Base-by-base conservation (phyloP, 2,888 invertebrate species). In the Lithophane ornitopus region DNA sequence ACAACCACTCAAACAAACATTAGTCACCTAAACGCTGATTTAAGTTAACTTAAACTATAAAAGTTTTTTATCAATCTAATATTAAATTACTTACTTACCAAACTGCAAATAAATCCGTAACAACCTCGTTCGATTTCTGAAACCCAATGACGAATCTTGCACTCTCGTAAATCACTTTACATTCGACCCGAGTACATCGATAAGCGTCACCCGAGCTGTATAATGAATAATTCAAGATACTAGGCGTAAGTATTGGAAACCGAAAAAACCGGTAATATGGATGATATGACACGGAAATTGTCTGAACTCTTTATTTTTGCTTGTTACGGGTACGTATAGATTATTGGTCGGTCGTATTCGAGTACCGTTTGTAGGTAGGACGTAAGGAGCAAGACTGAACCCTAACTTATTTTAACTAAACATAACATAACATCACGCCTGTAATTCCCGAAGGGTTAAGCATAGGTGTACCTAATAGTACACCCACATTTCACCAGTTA, bases 181-280 rank as follows among this genome's bases (percentile, higher is more conserved):
- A 89, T 91, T 90, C 85, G 85, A 85, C 84, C 79, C 82, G 70
- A 78, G 85, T 80, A 82, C 88, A 87, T 90, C 89, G 91, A 91
- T 92, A 91, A 92, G 89, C 90, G 89, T 87, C 92, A 88, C 85
- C 88, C 85, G 81, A 88, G 83, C 81, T 79, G 74, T 71, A 61
- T 72, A 34, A 88, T 93, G 91, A 92, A 93, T 93, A 89, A 93
- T 93, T 90, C 89, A 93, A 92, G 80, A 88, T 76, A 81, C 78
- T 78, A 74, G 75, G 77, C 80, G 87, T 62, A 72, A 79, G 74
- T 88, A 88, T 84, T 75, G 82, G 83, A 82, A 87, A 83, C 85
- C 81, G 79, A 89, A 89, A 89, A 89, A 85, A 84, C 74, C 72
- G 70, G 49, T 46, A 56, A 80, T 80, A 80, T 70, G 79, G 75